phyloP scores from a whole-genome alignment of 2,888 invertebrate genomes.

The Catocala sponsa region DNA sequence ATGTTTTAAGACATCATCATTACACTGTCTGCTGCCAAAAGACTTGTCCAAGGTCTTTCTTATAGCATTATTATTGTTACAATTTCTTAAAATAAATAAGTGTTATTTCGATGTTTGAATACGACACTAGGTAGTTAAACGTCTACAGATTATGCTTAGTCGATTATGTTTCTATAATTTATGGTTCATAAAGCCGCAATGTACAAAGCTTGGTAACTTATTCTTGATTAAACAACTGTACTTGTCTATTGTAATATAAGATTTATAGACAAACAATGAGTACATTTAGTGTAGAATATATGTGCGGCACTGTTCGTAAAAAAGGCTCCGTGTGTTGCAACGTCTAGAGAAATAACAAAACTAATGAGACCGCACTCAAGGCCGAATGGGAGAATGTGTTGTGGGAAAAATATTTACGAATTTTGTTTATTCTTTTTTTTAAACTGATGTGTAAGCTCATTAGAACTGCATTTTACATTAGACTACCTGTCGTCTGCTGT shows the following conservation, averaged over 20 bases:
- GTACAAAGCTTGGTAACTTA: no score
- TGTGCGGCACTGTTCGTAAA: no score
- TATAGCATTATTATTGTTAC: slow-evolving; percentile 21
- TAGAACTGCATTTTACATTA: neutral
- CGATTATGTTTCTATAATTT: slow-evolving; percentile 2
- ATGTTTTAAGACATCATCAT: slow-evolving; percentile 34
- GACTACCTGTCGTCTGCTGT: no score
- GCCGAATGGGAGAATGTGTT: slow-evolving; percentile 24
- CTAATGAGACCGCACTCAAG: slow-evolving; percentile 16
- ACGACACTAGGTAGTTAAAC: neutral
- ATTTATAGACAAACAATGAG: no score
- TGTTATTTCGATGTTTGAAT: slow-evolving; percentile 1
- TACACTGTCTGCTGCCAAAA: slow-evolving; percentile 34
- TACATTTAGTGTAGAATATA: no score
- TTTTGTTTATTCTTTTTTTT: neutral
- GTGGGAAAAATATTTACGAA: slow-evolving; percentile 1
- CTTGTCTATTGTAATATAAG: no score
- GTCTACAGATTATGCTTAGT: neutral
- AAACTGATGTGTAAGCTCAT: neutral
- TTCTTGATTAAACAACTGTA: no score
- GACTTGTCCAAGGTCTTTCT: slow-evolving; percentile 33
- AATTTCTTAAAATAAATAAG: slow-evolving; percentile 19
- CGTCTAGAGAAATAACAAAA: slow-evolving; percentile 7
- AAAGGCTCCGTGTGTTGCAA: slow-evolving; percentile 21
- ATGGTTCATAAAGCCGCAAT: neutral